These are phyloP conservation scores for Diachrysia chrysitis DNA, from an alignment of 2,888 invertebrate genomes.

Conservation along the genomic window DNA sequence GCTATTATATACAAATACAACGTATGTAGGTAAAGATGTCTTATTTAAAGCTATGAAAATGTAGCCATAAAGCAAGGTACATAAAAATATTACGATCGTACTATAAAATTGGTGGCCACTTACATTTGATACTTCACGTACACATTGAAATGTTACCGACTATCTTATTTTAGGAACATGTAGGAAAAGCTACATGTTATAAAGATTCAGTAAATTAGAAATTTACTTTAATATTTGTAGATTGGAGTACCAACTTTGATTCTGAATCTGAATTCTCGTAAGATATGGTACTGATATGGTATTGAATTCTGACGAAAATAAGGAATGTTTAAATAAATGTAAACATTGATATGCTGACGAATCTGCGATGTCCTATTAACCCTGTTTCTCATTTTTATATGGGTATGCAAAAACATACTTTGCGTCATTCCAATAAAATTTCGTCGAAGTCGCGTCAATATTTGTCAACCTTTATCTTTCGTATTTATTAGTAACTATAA, in stretches of 20 bases:
- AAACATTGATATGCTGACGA: constrained; percentile 5
- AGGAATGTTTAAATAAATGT: constrained; percentile 7
- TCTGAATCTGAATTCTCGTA: neutral
- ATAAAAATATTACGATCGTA: constrained; percentile 77
- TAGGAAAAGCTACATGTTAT: neutral
- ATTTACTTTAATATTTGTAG: neutral
- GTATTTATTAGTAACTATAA: neutral
- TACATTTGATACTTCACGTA: constrained; percentile 65
- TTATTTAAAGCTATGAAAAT: constrained; percentile 65
- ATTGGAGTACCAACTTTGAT: neutral
- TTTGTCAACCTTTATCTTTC: constrained; percentile 40
- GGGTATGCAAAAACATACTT: constrained; percentile 19
- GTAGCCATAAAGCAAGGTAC: constrained; percentile 68
- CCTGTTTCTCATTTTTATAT: constrained; percentile 34
- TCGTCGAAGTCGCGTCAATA: constrained; percentile 30
- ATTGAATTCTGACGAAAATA: neutral
- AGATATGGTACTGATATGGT: too few relatives aligned
- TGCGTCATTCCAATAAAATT: constrained; percentile 49
- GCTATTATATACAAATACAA: constrained; percentile 25
- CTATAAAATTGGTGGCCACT: constrained; percentile 73
- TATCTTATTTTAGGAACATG: constrained; percentile 59
- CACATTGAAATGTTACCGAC: constrained; percentile 62
- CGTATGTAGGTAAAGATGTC: constrained; percentile 50
- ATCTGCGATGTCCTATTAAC: constrained; percentile 52
- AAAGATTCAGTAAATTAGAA: neutral